Conservation (phyloP, 1,140 invertebrate genomes). For the Camponotus pennsylvanicus region DNA sequence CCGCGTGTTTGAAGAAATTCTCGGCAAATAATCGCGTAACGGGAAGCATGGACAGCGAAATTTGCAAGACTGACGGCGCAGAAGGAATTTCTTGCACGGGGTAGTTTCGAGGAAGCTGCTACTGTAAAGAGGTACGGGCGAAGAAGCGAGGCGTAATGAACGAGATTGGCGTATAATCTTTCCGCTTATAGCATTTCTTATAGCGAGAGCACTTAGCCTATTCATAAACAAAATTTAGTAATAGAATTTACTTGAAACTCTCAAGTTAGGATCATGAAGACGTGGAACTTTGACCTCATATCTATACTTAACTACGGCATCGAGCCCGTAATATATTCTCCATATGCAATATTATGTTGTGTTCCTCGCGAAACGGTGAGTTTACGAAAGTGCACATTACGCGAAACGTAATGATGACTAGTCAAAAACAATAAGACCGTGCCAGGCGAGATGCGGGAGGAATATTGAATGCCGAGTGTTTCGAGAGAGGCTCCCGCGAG, state of each 20-base stretch:
- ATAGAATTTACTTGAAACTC: constrained; percentile 11
- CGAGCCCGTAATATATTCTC: constrained; percentile 19
- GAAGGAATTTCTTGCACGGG: constrained; percentile 37
- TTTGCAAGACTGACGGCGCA: constrained; percentile 59
- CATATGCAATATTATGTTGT: constrained; percentile 24
- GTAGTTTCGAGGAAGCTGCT: constrained; percentile 20
- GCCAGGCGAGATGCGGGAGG: constrained; percentile 11
- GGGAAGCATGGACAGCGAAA: constrained; percentile 55
- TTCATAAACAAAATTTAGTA: neutral
- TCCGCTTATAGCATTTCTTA: neutral
- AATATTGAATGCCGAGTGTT: constrained; percentile 51
- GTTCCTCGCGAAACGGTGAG: constrained; percentile 31
- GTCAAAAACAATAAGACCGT: constrained; percentile 53
- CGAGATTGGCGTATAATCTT: constrained; percentile 6
- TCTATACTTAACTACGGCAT: neutral
- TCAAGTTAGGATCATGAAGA: neutral
- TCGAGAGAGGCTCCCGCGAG: constrained; percentile 47
- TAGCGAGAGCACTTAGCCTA: neutral
- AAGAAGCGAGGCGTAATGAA: constrained; percentile 7
- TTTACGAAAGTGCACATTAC: constrained; percentile 27
- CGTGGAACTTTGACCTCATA: constrained; percentile 32
- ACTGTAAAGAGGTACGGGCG: neutral
- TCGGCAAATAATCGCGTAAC: constrained; percentile 62
- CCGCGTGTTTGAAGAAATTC: constrained; percentile 42
- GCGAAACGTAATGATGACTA: constrained; percentile 17